Evolutionary conservation across 1,140 invertebrate genomes (phyloP).

Genomic region (Andrena cerasifolii): DNA sequence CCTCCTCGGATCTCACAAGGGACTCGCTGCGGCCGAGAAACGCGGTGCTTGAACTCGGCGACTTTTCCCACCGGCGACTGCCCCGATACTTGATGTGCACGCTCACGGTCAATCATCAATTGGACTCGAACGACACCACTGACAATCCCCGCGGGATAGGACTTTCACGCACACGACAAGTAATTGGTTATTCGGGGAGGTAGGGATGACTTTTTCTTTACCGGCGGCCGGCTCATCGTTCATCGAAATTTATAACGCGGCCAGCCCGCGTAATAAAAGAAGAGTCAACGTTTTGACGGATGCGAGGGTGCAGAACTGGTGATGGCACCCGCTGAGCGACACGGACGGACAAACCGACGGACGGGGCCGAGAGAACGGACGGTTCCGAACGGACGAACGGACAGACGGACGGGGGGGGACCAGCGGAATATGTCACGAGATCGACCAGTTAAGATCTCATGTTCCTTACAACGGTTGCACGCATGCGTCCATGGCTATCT

Average conservation of each 20-base stretch:
- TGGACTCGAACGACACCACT: neutral
- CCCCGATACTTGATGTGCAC: too few relatives aligned
- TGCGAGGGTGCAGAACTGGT: slow-evolving; percentile 78
- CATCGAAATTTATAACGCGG: slow-evolving; percentile 66
- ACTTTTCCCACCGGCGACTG: too few relatives aligned
- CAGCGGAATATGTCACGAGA: slow-evolving; percentile 72
- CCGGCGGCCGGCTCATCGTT: slow-evolving; percentile 40
- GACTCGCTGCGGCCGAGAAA: too few relatives aligned
- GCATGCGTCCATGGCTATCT: slow-evolving; percentile 70
- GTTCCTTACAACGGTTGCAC: slow-evolving; percentile 68
- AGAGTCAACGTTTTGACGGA: slow-evolving; percentile 75
- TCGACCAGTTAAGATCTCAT: slow-evolving; percentile 78
- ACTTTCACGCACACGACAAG: slow-evolving; percentile 32
- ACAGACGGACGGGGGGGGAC: slow-evolving; percentile 69
- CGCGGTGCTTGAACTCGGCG: too few relatives aligned
- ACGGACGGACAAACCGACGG: slow-evolving; percentile 71
- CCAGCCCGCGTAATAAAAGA: slow-evolving; percentile 61
- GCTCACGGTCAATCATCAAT: slow-evolving; percentile 1
- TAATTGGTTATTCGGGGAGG: slow-evolving; percentile 43
- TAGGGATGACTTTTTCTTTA: slow-evolving; percentile 38
- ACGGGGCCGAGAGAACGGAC: slow-evolving; percentile 62
- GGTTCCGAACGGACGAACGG: slow-evolving; percentile 59
- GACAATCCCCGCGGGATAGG: neutral
- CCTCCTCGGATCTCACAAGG: too few relatives aligned
- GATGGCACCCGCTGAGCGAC: slow-evolving; percentile 78